Conservation (phyloP, 2,113 vertebrate genomes). For the Gambusia affinis region DNA sequence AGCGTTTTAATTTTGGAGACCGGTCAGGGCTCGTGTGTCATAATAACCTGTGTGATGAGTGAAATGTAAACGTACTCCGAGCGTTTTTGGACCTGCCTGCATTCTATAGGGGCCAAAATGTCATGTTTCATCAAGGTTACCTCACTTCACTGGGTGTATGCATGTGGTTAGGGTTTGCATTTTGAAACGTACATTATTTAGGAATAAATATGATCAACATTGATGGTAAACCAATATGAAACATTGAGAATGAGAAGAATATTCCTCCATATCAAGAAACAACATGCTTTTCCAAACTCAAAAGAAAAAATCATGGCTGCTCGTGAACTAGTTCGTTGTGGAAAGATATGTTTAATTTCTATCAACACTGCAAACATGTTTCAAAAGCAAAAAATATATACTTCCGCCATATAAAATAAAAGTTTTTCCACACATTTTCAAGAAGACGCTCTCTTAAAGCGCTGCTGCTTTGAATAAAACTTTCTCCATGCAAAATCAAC, state of each 20-base stretch:
- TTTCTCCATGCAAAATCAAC: background rate
- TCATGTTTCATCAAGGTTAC: constrained; percentile 9
- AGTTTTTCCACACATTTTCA: background rate
- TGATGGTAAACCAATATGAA: no score
- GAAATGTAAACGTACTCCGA: background rate
- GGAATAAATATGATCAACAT: no score
- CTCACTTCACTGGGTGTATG: background rate
- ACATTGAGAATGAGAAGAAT: no score
- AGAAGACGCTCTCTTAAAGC: background rate
- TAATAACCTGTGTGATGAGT: no score
- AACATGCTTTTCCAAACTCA: background rate
- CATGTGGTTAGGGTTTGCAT: background rate
- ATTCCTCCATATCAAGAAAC: no score
- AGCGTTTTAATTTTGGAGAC: background rate
- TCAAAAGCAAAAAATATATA: background rate
- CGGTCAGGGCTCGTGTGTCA: no score
- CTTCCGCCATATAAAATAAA: background rate
- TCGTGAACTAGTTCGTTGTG: background rate
- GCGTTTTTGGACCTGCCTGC: background rate
- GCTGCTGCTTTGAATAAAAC: background rate
- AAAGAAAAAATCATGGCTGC: background rate
- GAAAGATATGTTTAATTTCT: background rate
- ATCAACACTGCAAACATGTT: background rate
- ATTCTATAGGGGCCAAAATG: constrained; percentile 38
- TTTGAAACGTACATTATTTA: background rate